phyloP scores from a whole-genome alignment of 2,888 invertebrate genomes.

The Phaedon cochleariae region DNA sequence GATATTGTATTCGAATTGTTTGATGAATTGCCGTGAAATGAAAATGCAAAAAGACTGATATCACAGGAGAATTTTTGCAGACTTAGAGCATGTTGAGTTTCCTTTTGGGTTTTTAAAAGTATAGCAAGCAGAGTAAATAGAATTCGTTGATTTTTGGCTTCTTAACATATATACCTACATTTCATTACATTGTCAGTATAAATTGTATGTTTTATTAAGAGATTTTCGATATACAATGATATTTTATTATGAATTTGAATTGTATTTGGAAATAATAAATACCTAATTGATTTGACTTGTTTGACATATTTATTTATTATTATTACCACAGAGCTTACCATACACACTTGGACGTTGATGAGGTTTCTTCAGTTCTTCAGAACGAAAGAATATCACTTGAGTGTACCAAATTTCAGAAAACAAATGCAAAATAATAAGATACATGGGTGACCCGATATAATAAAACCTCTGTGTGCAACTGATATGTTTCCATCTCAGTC shows the following conservation, averaged over 20 bases:
- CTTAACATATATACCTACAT: conserved; percentile 21
- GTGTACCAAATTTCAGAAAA: too few relatives aligned
- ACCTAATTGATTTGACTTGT: conserved; percentile 19
- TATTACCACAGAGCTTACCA: too few relatives aligned
- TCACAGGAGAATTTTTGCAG: conserved; percentile 53
- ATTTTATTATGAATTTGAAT: conserved; percentile 50
- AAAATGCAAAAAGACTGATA: conserved; percentile 54
- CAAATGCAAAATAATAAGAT: too few relatives aligned
- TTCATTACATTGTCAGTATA: conserved; percentile 36
- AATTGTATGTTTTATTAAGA: conserved; percentile 45
- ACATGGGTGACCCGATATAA: too few relatives aligned
- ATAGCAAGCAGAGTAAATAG: conserved; percentile 17
- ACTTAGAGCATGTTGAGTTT: conserved; percentile 30
- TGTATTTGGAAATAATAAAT: conserved; percentile 45
- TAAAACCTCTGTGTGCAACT: too few relatives aligned
- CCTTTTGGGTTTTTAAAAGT: conserved; percentile 24
- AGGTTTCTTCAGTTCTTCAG: too few relatives aligned
- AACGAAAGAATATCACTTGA: too few relatives aligned
- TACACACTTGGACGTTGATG: too few relatives aligned
- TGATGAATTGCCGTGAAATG: conserved; percentile 21
- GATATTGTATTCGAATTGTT: too few relatives aligned
- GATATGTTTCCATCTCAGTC: too few relatives aligned
- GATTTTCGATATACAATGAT: conserved; percentile 48
- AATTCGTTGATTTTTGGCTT: conserved; percentile 20
- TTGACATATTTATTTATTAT: too few relatives aligned